Conservation (phyloP, 1,140 invertebrate genomes). For the Drepana arcuata region DNA sequence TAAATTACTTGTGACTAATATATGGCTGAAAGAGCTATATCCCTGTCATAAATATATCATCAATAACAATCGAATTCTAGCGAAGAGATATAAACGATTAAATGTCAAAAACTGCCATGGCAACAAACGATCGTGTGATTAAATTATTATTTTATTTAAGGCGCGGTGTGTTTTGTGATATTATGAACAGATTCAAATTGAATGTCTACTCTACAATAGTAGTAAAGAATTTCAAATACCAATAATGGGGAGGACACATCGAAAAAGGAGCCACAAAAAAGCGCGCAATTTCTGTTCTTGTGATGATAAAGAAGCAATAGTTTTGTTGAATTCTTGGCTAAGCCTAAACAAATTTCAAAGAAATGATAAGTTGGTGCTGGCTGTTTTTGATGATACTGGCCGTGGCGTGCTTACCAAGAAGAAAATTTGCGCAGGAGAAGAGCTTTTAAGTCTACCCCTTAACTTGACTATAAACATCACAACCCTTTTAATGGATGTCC, state of each 20-base stretch:
- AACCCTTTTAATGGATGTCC: conserved; percentile 49
- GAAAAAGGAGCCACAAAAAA: conserved; percentile 58
- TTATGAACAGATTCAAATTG: too few species aligned
- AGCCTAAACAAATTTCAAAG: conserved; percentile 45
- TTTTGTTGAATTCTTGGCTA: conserved; percentile 68
- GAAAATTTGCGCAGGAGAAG: conserved; percentile 63
- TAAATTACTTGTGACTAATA: too few species aligned
- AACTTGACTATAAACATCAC: conserved; percentile 74
- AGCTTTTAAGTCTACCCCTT: conserved; percentile 73
- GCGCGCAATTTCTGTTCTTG: conserved; percentile 36
- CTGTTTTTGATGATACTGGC: conserved; percentile 71
- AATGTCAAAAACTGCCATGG: too few species aligned
- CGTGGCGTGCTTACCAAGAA: conserved; percentile 74
- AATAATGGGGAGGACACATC: conserved; percentile 68
- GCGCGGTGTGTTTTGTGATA: not conserved
- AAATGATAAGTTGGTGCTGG: conserved; percentile 54
- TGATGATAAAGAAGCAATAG: conserved; percentile 42
- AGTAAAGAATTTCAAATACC: not conserved
- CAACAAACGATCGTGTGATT: not conserved
- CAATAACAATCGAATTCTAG: not conserved
- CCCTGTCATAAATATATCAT: not conserved
- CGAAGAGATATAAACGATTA: too few species aligned
- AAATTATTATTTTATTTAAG: not conserved
- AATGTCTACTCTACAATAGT: not conserved
- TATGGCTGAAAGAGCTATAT: too few species aligned